Evolutionary conservation across 2,888 invertebrate species (phyloP).

Genomic region (Eupithecia exiguata): DNA sequence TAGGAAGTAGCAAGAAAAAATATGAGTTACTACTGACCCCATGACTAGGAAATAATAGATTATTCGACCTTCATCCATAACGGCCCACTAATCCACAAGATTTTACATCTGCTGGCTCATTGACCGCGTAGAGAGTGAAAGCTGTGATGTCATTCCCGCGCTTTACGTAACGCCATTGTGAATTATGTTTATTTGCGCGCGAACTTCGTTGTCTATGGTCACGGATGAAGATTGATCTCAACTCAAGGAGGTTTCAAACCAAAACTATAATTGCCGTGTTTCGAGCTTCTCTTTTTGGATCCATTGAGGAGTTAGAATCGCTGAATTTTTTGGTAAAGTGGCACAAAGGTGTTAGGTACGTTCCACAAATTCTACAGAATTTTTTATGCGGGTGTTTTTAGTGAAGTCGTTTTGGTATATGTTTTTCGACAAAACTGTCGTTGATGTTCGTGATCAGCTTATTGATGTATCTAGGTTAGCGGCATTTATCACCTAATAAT

Average conservation of each 20-base stretch:
- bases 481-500: neutral
- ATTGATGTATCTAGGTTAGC: neutral
- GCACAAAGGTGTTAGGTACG: neutral
- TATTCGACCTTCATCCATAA: constrained; percentile 29
- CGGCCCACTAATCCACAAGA: constrained; percentile 35
- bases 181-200: constrained; percentile 37
- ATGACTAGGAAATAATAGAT: neutral
- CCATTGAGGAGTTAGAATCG: neutral
- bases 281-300: neutral
- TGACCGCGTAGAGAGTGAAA: constrained; percentile 47
- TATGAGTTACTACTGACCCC: neutral
- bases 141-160: constrained; percentile 45
- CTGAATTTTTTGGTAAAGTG: neutral
- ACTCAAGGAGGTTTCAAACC: constrained; percentile 1
- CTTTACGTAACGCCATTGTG: constrained; percentile 41
- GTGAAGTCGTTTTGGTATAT: neutral
- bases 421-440: neutral
- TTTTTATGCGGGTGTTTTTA: neutral
- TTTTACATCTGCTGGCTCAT: constrained; percentile 37
- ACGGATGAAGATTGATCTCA: neutral
- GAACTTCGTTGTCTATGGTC: constrained; percentile 30
- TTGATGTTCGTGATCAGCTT: neutral
- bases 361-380: neutral
- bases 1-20: neutral
- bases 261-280: neutral